Evolutionary conservation across 2,797 vertebrate species (phyloP).

Genomic region (Hyperoplus lanceolatus): DNA sequence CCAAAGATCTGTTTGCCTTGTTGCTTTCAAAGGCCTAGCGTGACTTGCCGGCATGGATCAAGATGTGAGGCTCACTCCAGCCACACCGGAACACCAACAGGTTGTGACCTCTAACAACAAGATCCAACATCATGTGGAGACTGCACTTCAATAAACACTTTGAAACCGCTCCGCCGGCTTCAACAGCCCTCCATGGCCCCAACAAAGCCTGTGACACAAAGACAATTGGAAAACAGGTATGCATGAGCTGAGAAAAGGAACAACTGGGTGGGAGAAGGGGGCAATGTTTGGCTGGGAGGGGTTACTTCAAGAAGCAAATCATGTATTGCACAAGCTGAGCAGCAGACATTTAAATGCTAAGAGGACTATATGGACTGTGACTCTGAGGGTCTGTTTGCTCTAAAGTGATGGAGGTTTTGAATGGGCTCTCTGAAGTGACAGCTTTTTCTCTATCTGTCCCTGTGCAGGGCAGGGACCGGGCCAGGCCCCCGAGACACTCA

Average conservation of each 20-base stretch:
- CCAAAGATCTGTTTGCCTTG: conserved; percentile 88
- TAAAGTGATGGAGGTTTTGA: conserved; percentile 69
- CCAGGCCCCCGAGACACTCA: conserved; percentile 84
- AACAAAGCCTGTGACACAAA: conserved; percentile 77
- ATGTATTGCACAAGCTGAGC: conserved; percentile 83
- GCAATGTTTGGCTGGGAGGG: conserved; percentile 15
- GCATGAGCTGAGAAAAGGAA: conserved; percentile 60
- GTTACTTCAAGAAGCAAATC: conserved; percentile 75
- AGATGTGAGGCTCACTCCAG: conserved; percentile 83
- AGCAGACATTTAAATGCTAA: conserved; percentile 83
- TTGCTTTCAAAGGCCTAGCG: conserved; percentile 85
- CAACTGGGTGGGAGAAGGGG: conserved; percentile 32
- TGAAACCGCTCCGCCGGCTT: conserved; percentile 73
- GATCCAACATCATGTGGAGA: conserved; percentile 76
- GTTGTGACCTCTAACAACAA: conserved; percentile 85
- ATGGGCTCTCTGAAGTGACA: conserved; percentile 86
- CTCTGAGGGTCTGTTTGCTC: conserved; percentile 83
- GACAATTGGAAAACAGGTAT: conserved; percentile 83
- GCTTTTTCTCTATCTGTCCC: conserved; percentile 82
- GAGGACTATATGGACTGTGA: conserved; percentile 85
- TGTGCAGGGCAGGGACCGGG: conserved; percentile 75
- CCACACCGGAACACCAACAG: conserved; percentile 83
- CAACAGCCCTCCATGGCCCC: conserved; percentile 47
- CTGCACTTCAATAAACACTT: conserved; percentile 82
- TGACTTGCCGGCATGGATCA: conserved; percentile 86